These are phyloP conservation scores for Lutjanus campechanus DNA, from an alignment of 2,797 vertebrate genomes.

Conservation along the genomic window DNA sequence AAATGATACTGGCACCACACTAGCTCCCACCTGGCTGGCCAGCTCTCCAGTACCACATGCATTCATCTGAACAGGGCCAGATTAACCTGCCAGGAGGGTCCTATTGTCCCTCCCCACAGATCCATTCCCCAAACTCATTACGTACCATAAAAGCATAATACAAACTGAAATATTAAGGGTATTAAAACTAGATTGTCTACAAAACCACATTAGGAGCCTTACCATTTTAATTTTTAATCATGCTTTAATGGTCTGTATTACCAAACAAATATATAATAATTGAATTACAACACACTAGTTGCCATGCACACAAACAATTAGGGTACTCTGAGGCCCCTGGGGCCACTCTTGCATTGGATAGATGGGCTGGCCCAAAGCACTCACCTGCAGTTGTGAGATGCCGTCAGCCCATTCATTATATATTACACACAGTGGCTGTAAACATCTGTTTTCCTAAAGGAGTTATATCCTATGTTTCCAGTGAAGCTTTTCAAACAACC, in stretches of 20 bases:
- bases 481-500: not conserved
- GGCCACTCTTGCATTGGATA: not conserved
- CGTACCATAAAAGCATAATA: not conserved
- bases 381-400: not conserved
- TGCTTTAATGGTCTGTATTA: not conserved
- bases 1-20: not conserved
- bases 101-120: not conserved
- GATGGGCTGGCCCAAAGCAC: not conserved
- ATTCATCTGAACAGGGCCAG: no score
- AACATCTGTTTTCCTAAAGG: not conserved
- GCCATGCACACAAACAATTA: not conserved
- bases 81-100: not conserved
- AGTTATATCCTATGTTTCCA: no score
- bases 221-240: not conserved
- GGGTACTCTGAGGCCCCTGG: not conserved
- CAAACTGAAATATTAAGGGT: not conserved
- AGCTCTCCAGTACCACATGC: not conserved
- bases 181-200: conserved; percentile 2
- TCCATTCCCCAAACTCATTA: not conserved
- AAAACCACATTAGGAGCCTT: not conserved
- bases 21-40: not conserved
- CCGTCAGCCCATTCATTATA: not conserved
- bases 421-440: not conserved
- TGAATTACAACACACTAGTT: not conserved
- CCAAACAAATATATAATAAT: not conserved